These are phyloP conservation scores for Aleiodes sp. DNA, from an alignment of 1,140 invertebrate genomes.

Conservation along the genomic window DNA sequence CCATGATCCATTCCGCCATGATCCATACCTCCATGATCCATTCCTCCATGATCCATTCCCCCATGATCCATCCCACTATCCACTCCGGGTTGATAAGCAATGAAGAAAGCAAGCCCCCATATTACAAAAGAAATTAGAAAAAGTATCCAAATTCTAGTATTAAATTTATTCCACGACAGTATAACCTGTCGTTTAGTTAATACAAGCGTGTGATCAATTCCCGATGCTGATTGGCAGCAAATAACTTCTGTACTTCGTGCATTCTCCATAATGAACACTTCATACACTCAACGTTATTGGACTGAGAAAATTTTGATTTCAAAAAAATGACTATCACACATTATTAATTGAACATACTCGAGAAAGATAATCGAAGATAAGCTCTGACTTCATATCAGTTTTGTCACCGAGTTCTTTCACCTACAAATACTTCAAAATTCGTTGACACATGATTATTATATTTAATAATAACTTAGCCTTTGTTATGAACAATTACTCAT, in stretches of 20 bases:
- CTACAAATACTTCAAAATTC: too few relatives aligned
- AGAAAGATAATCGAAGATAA: too few relatives aligned
- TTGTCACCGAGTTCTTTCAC: too few relatives aligned
- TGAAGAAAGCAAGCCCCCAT: conserved; percentile 44
- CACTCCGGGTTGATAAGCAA: conserved; percentile 18
- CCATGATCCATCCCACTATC: not conserved
- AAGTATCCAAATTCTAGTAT: conserved; percentile 30
- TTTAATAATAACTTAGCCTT: too few relatives aligned
- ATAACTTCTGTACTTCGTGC: conserved; percentile 26
- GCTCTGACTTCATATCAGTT: too few relatives aligned
- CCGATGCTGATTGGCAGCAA: conserved; percentile 18
- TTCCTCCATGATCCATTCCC: not conserved
- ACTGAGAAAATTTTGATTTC: not conserved
- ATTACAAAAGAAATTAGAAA: conserved; percentile 39
- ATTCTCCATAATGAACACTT: not conserved
- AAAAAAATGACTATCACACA: not conserved
- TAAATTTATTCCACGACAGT: conserved; percentile 50
- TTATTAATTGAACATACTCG: too few relatives aligned
- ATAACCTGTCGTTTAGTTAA: conserved; percentile 37
- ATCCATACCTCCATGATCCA: not conserved
- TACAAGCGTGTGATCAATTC: not conserved
- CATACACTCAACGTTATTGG: too few relatives aligned
- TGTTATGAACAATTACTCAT: too few relatives aligned
- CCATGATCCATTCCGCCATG: not conserved
- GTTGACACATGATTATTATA: too few relatives aligned